These are phyloP conservation scores for Psittacula derbiana DNA, from an alignment of 2,797 vertebrate genomes.

Conservation along the genomic window DNA sequence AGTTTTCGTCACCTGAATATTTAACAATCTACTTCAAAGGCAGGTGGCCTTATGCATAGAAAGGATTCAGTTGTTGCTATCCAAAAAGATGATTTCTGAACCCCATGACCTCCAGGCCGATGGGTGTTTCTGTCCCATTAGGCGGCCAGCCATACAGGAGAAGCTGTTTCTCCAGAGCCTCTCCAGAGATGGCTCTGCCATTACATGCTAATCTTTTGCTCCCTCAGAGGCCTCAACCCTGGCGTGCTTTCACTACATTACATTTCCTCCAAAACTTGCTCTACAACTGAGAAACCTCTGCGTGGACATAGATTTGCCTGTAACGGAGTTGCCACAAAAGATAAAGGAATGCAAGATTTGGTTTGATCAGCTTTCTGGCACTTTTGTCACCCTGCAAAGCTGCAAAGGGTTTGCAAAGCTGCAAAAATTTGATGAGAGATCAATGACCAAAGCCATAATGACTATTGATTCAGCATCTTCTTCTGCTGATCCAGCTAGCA, in stretches of 20 bases:
- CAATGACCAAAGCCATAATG: neutral
- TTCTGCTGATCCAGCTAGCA: neutral
- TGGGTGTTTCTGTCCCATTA: neutral
- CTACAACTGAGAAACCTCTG: neutral
- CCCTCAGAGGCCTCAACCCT: neutral
- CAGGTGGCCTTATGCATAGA: neutral
- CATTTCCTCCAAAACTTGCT: neutral
- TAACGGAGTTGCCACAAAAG: neutral
- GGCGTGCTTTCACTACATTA: accelerated
- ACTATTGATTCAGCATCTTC: neutral
- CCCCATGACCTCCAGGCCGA: neutral
- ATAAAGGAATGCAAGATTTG: neutral
- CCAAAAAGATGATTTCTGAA: neutral
- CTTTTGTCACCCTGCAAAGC: neutral
- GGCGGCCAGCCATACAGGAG: neutral
- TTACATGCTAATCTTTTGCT: neutral
- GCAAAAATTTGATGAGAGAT: neutral
- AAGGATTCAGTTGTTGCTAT: neutral
- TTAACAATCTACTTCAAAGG: neutral
- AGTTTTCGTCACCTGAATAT: neutral
- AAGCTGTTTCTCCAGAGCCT: neutral
- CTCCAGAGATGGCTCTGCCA: neutral
- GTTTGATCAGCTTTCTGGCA: neutral
- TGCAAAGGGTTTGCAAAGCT: neutral
- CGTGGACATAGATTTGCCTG: neutral